A percentile compares a stretch with the other conserved stretches of the same genome.
phyloP scores from a whole-genome alignment of 2,113 vertebrate species.

The Herpetotheres cachinnans region DNA sequence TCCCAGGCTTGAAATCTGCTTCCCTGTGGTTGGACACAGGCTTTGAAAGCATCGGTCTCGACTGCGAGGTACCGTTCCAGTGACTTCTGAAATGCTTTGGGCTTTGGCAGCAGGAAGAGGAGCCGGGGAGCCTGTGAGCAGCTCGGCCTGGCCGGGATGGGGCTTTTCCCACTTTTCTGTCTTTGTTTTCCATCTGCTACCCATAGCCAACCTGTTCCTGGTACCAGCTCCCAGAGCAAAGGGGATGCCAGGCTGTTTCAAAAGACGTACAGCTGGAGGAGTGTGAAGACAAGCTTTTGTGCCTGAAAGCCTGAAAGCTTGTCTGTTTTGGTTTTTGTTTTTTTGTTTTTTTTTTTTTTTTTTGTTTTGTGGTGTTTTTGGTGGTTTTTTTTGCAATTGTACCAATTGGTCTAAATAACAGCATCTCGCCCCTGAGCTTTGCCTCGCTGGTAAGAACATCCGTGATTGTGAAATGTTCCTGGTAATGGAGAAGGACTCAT shows the following conservation, averaged over 20 bases:
- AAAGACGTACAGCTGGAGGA: not conserved
- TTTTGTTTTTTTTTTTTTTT: too few relatives aligned
- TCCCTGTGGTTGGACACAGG: not conserved
- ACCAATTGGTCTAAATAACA: not conserved
- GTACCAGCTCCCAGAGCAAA: not conserved
- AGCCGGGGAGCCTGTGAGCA: not conserved
- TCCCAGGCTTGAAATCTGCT: not conserved
- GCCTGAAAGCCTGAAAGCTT: too few relatives aligned
- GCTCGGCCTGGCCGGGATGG: not conserved
- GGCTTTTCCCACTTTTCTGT: not conserved
- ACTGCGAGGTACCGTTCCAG: not conserved
- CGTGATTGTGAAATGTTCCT: not conserved
- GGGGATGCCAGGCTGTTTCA: not conserved
- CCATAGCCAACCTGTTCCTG: not conserved
- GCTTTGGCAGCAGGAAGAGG: not conserved
- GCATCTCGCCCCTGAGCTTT: not conserved
- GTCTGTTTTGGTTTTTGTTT: too few relatives aligned
- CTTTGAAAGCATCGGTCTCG: not conserved
- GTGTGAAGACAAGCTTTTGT: not conserved
- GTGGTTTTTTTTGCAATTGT: not conserved
- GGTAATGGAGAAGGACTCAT: not conserved
- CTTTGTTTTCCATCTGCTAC: not conserved
- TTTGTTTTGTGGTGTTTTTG: too few relatives aligned
- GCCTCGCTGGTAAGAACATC: not conserved
- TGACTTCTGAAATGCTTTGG: not conserved